Conservation (phyloP, 2,888 invertebrate species). For the Anaspis maculata region DNA sequence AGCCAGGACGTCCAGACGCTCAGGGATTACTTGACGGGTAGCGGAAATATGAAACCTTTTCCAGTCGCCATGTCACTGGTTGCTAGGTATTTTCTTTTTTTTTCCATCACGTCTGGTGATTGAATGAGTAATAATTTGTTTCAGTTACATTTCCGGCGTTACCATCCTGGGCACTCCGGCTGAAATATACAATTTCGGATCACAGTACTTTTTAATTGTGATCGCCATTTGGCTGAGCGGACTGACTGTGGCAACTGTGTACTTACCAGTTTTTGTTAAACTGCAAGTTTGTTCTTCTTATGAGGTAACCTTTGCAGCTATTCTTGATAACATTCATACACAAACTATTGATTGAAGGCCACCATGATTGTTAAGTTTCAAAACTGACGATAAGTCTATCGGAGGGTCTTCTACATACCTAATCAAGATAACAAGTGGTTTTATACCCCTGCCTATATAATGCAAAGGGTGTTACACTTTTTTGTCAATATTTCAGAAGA, state of each 20-base stretch:
- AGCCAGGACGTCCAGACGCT: conserved; percentile 43
- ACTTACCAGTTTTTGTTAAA: conserved; percentile 72
- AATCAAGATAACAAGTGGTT: no score
- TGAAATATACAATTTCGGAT: conserved; percentile 80
- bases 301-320: conserved; percentile 50
- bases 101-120: no score
- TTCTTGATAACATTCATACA: neutral
- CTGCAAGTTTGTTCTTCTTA: conserved; percentile 73
- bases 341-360: no score
- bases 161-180: conserved; percentile 81
- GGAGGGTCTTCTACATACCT: no score
- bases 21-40: conserved; percentile 69
- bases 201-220: conserved; percentile 71
- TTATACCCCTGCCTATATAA: no score
- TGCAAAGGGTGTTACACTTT: no score
- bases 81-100: conserved; percentile 53
- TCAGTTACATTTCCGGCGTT: conserved; percentile 79
- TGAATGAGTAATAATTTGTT: conserved; percentile 7
- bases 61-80: conserved; percentile 82
- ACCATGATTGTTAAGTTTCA: no score
- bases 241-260: conserved; percentile 57
- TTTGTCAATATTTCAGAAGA: no score
- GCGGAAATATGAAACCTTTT: conserved; percentile 63
- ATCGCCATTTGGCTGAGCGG: conserved; percentile 63
- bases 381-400: no score